Percentiles rank a stretch among this genome's conserved stretches.
Evolutionary conservation across 2,888 invertebrate species (phyloP).

Genomic region (Callyntrura guangdongensis): DNA sequence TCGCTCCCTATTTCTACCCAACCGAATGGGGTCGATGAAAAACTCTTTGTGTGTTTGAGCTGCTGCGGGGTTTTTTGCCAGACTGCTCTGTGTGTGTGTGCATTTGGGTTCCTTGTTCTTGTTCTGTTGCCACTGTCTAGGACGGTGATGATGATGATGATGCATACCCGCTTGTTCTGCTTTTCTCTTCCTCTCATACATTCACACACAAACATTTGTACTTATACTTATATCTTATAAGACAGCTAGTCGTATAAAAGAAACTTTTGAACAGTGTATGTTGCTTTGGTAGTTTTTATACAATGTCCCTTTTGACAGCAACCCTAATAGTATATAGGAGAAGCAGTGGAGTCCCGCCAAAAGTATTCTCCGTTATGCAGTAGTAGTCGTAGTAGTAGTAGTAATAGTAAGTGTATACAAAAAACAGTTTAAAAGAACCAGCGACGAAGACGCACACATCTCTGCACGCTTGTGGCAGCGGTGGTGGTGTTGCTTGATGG

Average conservation of each 20-base stretch:
- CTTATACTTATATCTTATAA: background rate
- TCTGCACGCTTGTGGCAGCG: background rate
- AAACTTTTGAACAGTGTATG: too few species aligned
- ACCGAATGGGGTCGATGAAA: constrained; percentile 69
- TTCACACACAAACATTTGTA: background rate
- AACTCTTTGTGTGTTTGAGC: constrained; percentile 28
- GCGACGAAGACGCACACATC: constrained; percentile 7
- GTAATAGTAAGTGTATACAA: background rate
- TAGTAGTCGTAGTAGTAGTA: background rate
- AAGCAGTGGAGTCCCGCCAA: constrained; percentile 60
- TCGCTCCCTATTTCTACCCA: constrained; percentile 66
- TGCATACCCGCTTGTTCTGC: constrained; percentile 21
- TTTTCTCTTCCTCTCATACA: background rate
- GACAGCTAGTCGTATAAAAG: too few species aligned
- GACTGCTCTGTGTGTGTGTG: background rate
- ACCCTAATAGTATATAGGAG: background rate
- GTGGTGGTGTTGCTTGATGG: constrained; percentile 12
- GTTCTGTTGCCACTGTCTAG: background rate
- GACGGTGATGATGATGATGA: background rate
- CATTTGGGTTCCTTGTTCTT: background rate
- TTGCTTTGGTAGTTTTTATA: too few species aligned
- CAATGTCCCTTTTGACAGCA: too few species aligned
- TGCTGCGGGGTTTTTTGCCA: constrained; percentile 23
- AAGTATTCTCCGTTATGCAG: constrained; percentile 46
- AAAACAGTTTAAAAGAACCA: too few species aligned